Evolutionary conservation across 64 coral and sea anemone genomes (phyloP).

Genomic region (Trachythela sp.): DNA sequence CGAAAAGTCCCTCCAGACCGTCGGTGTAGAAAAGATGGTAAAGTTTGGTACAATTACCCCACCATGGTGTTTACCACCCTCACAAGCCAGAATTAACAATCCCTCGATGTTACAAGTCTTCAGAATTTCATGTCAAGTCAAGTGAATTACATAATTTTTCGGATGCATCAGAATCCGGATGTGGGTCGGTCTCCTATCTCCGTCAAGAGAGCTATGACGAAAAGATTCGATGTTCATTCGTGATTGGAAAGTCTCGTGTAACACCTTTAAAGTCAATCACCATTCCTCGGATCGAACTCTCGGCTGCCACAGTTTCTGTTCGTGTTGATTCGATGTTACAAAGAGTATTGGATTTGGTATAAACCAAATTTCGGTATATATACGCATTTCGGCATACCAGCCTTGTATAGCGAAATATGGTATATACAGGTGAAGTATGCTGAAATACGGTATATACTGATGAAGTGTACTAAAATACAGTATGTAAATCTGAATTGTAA

Average conservation of each 20-base stretch:
- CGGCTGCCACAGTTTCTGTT: not conserved
- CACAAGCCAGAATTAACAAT: constrained; percentile 4
- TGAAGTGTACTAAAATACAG: too few relatives aligned
- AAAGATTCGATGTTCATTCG: not conserved
- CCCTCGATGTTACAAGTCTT: not conserved
- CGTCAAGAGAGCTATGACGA: not conserved
- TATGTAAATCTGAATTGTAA: too few relatives aligned
- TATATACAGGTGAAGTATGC: too few relatives aligned
- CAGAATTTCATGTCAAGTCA: not conserved
- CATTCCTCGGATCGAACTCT: not conserved
- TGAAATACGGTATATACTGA: too few relatives aligned
- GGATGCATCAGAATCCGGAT: not conserved
- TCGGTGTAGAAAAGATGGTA: not conserved
- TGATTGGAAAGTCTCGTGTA: not conserved
- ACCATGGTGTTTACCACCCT: not conserved
- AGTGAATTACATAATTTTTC: not conserved
- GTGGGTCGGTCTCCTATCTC: not conserved
- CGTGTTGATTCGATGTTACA: not conserved
- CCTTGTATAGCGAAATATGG: too few relatives aligned
- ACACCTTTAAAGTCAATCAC: not conserved
- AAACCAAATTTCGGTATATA: too few relatives aligned
- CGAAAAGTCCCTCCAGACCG: not conserved
- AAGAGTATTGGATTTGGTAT: not conserved
- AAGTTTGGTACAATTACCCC: constrained; percentile 1
- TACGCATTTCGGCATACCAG: too few relatives aligned